These are phyloP conservation scores for Tichodroma muraria DNA, from an alignment of 2,113 vertebrate species.

Conservation along the genomic window DNA sequence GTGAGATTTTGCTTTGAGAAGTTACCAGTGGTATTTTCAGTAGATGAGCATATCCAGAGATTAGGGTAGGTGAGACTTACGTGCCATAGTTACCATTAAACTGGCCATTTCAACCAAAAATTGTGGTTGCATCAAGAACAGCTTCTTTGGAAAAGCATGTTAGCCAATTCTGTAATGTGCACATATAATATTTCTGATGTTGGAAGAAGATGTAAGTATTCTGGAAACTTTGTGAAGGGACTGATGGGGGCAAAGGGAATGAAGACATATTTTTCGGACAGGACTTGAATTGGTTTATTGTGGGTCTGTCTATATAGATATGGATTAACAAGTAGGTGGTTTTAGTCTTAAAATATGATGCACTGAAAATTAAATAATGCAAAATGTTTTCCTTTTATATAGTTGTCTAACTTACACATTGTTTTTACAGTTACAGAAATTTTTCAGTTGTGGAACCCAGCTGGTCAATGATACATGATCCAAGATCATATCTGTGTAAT, in stretches of 20 bases:
- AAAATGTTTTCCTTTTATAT: not conserved
- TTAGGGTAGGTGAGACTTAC: not conserved
- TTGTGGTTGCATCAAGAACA: not conserved
- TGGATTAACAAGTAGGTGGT: not conserved
- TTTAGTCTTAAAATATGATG: not conserved
- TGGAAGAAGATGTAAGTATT: not conserved
- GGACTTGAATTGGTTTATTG: not conserved
- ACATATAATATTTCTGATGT: not conserved
- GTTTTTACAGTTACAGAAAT: slow-evolving; percentile 83
- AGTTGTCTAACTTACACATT: not conserved
- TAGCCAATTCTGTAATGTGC: not conserved
- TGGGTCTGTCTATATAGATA: not conserved
- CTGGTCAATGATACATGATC: slow-evolving; percentile 81
- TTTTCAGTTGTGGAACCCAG: slow-evolving; percentile 87
- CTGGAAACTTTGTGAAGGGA: not conserved
- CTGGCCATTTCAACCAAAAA: not conserved
- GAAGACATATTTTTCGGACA: not conserved
- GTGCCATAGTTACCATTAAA: not conserved
- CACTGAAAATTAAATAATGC: not conserved
- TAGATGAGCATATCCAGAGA: not conserved
- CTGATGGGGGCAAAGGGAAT: not conserved
- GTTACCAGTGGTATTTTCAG: not conserved
- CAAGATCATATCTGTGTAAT: slow-evolving; percentile 86
- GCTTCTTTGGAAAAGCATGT: not conserved
- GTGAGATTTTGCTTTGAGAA: not conserved